Evolutionary conservation across 1,140 invertebrate genomes (phyloP), one percentile per base, ranked within the genome.

Genomic region (Wasmannia auropunctata): DNA sequence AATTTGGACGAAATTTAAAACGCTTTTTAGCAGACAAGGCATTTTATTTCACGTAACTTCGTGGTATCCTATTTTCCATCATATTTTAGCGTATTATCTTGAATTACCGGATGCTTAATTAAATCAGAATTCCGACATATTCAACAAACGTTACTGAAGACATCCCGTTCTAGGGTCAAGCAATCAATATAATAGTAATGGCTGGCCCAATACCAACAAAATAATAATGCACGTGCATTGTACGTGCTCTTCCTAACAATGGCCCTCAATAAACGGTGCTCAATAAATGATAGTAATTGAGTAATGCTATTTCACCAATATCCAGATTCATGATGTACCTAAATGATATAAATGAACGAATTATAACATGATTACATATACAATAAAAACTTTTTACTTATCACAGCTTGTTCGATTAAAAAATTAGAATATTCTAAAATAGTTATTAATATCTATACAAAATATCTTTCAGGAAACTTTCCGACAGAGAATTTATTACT

Each of bases 101-200:
- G n/a, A n/a, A 65, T 65, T 56, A n/a, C 67, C 19, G 10, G 56
- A 14, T 37, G 25, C 34, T 49, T 70, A 31, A 43, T 56, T 22
- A 56, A 81, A 69, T 80, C 46, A 54, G 16, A 6, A 56, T 70
- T 70, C 49, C 22, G 22, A 25, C 10, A 40, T 25, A 56, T 69
- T 10, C 34, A 1, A 49, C 22, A n/a, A 22, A 22, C 19, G 3
- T 70, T 81, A 70, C 6, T 28, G 22, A 81, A 56, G 62, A 46
- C 25, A 70, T 70, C 63, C 70, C 43, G 7, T 79, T 63, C 16
- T 56, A 11, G 2, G 25, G 1, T 80, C 46, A 28, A 80, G 22
- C 63, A 81, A 81, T 81, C 11, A 63, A 22, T 63, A 63, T 37
- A 63, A 34, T 31, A 69, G 31, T 28, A 79, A 79, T 65, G 22